Base-by-base conservation (phyloP, 1,140 invertebrate species). In the Drosophila hydei region DNA sequence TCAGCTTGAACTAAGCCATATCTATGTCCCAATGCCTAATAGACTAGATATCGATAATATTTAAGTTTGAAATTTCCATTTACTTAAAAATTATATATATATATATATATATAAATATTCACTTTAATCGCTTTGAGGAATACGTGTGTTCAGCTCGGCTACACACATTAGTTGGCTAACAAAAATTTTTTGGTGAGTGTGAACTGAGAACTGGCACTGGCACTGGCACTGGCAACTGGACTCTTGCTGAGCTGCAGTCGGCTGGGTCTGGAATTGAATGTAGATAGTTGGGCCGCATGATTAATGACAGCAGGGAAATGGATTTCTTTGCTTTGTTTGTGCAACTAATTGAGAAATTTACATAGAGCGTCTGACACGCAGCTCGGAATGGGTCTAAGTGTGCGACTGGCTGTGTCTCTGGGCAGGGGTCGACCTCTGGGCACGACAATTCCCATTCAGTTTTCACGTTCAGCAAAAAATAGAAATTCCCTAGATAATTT, bases 291-390 rank as follows among this genome's bases (percentile, higher is more conserved):
- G 48, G 60, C 27, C 33, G 47, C 21, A 71, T 75, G 72, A 75
- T 75, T 75, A 75, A 75, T 75, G 72, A 75, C 55, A 72, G 30
- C 40, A 30, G 51, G 51, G 19, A 72, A 75, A 72, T 60, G 72
- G 50, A 68, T 73, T 73, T 73, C 56, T 55, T 62, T 68, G 63
- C 63, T 48, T 75, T 71, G 68, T 63, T 63, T 64, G 72, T 75
- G 72, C 68, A 75, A 61, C 72, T 75, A 75, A 75, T 75, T 75
- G 68, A 72, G 72, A 75, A 72, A 75, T 75, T 71, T 75, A 72
- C 72, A 75, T 72, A 61, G 60, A 50, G 43, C 30, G 40, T 40
- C 18, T 33, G 54, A 11, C 30, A 38, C 4, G 38, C 21, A 56
- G 18, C 36, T 33, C 11, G 45, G 14, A 18, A 38, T 48, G 42